Conservation (phyloP, 2,888 invertebrate genomes). For the Cephus pygmeus region DNA sequence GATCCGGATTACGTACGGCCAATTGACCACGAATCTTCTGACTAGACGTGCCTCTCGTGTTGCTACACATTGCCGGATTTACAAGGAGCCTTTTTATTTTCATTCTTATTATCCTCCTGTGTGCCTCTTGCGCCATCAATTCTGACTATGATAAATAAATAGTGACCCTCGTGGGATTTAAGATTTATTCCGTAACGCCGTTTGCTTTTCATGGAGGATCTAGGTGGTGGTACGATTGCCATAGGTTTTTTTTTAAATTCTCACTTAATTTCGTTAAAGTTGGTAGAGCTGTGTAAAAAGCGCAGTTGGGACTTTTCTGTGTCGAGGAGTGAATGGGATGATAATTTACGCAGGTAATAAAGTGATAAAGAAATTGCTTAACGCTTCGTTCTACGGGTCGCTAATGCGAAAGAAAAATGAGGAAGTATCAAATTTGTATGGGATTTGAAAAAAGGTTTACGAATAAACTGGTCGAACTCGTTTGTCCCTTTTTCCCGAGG, state of each 20-base stretch:
- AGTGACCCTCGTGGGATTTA: neutral
- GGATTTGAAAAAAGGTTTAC: neutral
- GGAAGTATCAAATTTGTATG: neutral
- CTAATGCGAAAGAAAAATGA: neutral
- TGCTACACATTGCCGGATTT: conserved; percentile 25
- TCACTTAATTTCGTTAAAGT: neutral
- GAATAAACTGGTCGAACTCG: neutral
- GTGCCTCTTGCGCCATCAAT: neutral
- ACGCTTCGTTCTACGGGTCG: neutral
- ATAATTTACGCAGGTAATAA: conserved; percentile 10
- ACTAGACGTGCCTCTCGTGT: conserved; percentile 59
- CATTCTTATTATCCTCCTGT: neutral
- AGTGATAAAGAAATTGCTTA: neutral
- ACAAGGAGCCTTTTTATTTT: neutral
- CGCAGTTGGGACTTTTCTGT: neutral
- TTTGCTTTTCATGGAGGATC: neutral
- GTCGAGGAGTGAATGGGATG: neutral
- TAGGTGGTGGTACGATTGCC: neutral
- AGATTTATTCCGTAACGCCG: neutral
- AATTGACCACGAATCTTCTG: conserved; percentile 63
- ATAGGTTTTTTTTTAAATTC: neutral
- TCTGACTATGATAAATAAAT: neutral
- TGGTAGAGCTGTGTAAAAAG: neutral
- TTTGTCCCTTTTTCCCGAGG: neutral
- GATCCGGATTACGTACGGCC: conserved; percentile 62